Evolutionary conservation across 2,113 vertebrate genomes (phyloP).

Genomic region (Aleadryas rufinucha): DNA sequence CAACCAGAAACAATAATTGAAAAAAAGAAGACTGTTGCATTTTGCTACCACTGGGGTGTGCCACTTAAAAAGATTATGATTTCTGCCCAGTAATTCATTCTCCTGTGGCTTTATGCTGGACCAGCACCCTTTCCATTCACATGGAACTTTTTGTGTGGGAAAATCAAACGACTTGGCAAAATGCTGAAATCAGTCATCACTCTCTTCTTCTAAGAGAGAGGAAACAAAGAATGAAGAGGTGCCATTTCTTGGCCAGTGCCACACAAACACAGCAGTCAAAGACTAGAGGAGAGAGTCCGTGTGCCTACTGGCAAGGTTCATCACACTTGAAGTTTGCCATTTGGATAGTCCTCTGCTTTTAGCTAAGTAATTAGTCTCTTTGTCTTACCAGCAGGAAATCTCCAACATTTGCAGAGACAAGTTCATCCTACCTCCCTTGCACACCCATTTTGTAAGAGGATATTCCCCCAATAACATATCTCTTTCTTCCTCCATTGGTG

Average conservation of each 20-base stretch:
- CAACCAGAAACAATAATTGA: neutral
- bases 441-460: neutral
- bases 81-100: neutral
- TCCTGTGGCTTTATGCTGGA: neutral
- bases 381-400: neutral
- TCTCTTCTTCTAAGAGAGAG: neutral
- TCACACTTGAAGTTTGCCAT: neutral
- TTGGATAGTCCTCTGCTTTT: neutral
- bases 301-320: neutral
- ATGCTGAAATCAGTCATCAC: accelerated
- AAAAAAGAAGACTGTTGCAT: neutral
- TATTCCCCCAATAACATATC: neutral
- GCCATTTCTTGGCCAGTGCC: neutral
- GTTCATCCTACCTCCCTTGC: neutral
- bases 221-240: neutral
- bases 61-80: conserved; percentile 23
- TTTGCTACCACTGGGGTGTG: conserved; percentile 55
- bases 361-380: neutral
- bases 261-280: neutral
- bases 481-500: neutral
- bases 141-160: neutral
- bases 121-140: neutral
- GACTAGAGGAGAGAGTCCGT: neutral
- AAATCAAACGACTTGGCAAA: neutral
- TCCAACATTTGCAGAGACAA: neutral